phyloP scores from a whole-genome alignment of 2,888 invertebrate genomes.

The Stenodera caucasica region DNA sequence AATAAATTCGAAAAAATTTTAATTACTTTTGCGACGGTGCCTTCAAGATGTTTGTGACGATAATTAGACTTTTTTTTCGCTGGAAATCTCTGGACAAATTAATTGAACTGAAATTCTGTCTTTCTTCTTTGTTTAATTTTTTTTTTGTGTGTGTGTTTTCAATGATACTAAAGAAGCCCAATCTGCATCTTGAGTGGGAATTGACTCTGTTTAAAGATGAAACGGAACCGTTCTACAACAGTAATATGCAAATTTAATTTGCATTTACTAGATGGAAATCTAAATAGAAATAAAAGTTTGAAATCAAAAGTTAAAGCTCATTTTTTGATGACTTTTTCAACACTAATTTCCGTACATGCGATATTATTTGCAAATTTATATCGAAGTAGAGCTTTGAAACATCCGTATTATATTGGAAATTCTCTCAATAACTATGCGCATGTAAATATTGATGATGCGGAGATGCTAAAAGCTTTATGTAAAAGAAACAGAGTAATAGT shows the following conservation, averaged over 20 bases:
- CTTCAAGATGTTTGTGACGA: neutral
- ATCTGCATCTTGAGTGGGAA: neutral
- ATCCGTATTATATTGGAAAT: no score
- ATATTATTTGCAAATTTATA: no score
- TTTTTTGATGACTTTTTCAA: no score
- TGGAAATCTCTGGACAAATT: conserved; percentile 2
- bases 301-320: neutral
- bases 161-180: neutral
- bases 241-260: conserved; percentile 3
- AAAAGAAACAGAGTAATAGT: no score
- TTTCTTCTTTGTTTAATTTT: neutral
- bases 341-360: no score
- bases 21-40: neutral
- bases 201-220: neutral
- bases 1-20: neutral
- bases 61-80: neutral
- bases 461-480: no score
- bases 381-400: no score
- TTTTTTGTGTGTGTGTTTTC: neutral
- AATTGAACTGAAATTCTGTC: neutral
- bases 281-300: neutral
- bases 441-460: no score
- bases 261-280: neutral
- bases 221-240: neutral
- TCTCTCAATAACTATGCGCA: no score